These are phyloP conservation scores for Sula dactylatra DNA, from an alignment of 2,113 vertebrate species.

Conservation along the genomic window DNA sequence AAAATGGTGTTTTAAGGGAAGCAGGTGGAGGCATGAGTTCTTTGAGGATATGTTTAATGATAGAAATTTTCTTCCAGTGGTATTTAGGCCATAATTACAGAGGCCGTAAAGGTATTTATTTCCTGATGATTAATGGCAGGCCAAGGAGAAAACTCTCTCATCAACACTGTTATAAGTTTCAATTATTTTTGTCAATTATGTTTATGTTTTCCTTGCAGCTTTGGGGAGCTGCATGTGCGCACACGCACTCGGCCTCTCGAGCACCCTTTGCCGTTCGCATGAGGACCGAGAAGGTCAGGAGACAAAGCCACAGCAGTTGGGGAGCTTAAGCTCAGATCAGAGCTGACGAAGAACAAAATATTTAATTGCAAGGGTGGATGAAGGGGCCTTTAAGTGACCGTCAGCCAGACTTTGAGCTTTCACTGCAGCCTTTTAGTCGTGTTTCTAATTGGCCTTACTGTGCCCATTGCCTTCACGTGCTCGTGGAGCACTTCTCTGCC, in stretches of 20 bases:
- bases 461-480: neutral
- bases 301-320: neutral
- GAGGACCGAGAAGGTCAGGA: neutral
- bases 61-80: neutral
- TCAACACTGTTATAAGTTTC: neutral
- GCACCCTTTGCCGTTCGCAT: neutral
- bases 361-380: neutral
- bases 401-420: neutral
- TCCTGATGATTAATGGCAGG: neutral
- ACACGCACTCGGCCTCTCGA: neutral
- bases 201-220: slow-evolving; percentile 14
- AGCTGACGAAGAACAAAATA: neutral
- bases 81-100: slow-evolving; percentile 24
- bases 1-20: neutral
- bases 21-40: slow-evolving; percentile 16
- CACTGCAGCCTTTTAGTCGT: neutral
- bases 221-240: neutral
- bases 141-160: slow-evolving; percentile 36
- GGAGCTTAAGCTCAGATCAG: neutral
- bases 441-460: neutral
- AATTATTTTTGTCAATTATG: slow-evolving; percentile 23
- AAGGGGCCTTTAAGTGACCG: neutral
- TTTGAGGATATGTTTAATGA: slow-evolving; percentile 4
- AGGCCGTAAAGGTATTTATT: slow-evolving; percentile 27
- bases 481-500: neutral